phyloP scores from a whole-genome alignment of 2,797 vertebrate genomes.

The Mormyrops boulengeri region DNA sequence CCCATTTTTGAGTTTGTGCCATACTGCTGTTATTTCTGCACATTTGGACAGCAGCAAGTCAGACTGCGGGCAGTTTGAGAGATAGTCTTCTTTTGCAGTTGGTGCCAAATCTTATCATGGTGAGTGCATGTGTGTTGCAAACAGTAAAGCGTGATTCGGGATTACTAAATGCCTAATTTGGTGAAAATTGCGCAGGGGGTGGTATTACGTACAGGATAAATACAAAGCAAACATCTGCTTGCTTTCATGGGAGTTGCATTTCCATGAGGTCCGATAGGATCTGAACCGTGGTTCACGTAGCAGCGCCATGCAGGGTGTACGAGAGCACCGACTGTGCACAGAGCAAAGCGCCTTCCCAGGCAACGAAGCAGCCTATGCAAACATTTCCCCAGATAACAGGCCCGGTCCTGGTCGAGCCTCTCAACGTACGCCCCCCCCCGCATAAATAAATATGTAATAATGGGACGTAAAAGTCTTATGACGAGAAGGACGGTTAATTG shows the following conservation, averaged over 20 bases:
- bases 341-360: not conserved
- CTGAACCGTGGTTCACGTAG: not conserved
- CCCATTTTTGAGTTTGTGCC: not conserved
- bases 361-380: not conserved
- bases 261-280: not conserved
- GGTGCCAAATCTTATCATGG: not conserved
- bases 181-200: not conserved
- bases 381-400: not conserved
- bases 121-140: not conserved
- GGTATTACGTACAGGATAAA: not conserved
- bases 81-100: not conserved
- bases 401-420: not conserved
- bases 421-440: not conserved
- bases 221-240: not conserved
- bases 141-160: not conserved
- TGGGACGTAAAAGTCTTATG: not conserved
- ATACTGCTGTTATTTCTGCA: not conserved
- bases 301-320: not conserved
- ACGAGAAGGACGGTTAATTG: not conserved
- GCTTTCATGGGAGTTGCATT: not conserved
- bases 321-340: not conserved
- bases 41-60: not conserved
- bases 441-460: not conserved
- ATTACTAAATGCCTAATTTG: not conserved
- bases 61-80: not conserved